These are phyloP conservation scores for Hypomecis punctinalis DNA, from an alignment of 2,888 invertebrate genomes.

Conservation along the genomic window DNA sequence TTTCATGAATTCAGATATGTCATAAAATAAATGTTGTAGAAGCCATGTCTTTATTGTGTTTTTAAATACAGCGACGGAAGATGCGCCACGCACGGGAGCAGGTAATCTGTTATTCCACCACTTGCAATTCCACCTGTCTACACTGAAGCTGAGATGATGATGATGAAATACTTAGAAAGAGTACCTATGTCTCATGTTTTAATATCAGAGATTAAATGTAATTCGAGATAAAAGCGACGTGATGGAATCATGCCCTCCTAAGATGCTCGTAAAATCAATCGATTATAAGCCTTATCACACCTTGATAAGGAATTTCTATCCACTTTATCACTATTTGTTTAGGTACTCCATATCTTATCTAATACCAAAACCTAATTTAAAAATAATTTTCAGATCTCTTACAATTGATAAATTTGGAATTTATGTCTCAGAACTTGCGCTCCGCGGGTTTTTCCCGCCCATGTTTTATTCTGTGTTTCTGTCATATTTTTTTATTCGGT, in stretches of 20 bases:
- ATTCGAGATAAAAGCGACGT: constrained; percentile 11
- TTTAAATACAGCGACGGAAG: no score
- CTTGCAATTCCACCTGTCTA: no score
- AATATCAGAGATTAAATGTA: constrained; percentile 10
- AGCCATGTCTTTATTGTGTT: no score
- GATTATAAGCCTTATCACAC: constrained; percentile 29
- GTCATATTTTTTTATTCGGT: constrained; percentile 4
- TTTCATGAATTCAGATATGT: no score
- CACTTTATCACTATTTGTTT: constrained; percentile 33
- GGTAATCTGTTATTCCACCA: no score
- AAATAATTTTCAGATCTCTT: constrained; percentile 41
- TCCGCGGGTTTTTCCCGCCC: background rate
- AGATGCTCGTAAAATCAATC: constrained; percentile 8
- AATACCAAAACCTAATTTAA: constrained; percentile 29
- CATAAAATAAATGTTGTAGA: no score
- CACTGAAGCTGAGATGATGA: no score
- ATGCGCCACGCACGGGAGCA: no score
- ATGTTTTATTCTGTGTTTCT: background rate
- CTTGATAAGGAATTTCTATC: constrained; percentile 30
- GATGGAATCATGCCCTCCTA: background rate
- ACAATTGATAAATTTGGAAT: constrained; percentile 33
- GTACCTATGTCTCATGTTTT: background rate
- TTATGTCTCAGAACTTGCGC: constrained; percentile 51
- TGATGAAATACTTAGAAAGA: no score
- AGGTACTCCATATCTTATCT: constrained; percentile 38